Percentiles rank a stretch among this genome's conserved stretches.
Conservation (phyloP, 2,113 vertebrate genomes). For the Vidua macroura region DNA sequence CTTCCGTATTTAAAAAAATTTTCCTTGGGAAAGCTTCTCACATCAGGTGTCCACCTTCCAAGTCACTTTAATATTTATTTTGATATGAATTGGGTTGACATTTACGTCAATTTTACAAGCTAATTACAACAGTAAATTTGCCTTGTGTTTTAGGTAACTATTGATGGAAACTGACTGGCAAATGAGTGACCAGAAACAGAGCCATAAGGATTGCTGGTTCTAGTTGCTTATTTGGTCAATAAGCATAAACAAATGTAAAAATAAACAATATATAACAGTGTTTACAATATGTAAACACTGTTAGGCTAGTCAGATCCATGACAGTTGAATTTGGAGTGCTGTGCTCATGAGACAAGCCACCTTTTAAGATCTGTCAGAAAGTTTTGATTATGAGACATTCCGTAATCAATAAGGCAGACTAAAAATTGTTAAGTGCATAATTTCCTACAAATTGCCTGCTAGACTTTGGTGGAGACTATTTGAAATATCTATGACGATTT, state of each 20-base stretch:
- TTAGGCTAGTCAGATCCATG: not conserved
- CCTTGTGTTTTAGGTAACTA: not conserved
- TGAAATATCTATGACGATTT: not conserved
- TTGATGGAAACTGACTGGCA: not conserved
- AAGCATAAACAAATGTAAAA: not conserved
- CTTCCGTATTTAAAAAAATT: not conserved
- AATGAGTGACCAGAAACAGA: not conserved
- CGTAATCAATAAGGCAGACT: not conserved
- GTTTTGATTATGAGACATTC: not conserved
- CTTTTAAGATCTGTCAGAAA: not conserved
- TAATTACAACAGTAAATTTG: not conserved
- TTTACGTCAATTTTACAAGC: not conserved
- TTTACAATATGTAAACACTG: not conserved
- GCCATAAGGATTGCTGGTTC: not conserved
- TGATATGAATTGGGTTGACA: not conserved
- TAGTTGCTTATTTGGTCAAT: not conserved
- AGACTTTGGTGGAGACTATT: not conserved
- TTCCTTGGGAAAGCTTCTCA: not conserved
- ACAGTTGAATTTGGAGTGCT: not conserved
- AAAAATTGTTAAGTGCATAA: not conserved
- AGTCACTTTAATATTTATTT: not conserved
- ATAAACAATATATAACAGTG: not conserved
- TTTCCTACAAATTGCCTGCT: not conserved
- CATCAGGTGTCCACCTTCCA: not conserved
- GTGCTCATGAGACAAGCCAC: not conserved